phyloP scores from a whole-genome alignment of 1,140 invertebrate genomes.

The Homarus americanus region DNA sequence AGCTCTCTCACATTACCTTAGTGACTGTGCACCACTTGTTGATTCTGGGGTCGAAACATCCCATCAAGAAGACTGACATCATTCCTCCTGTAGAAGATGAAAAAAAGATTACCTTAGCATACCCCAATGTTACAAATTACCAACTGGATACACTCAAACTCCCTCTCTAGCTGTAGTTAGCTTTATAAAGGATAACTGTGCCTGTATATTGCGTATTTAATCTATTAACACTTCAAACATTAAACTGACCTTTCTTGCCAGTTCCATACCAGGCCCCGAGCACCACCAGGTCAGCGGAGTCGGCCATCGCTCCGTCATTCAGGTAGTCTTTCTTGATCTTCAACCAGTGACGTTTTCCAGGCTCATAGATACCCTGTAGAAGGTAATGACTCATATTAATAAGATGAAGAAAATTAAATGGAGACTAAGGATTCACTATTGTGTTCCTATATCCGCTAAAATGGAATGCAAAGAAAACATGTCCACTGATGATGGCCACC shows the following conservation, averaged over 20 bases:
- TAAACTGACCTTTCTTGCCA: slow-evolving; percentile 86
- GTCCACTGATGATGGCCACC: too few species aligned
- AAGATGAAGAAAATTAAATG: too few species aligned
- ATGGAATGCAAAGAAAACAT: too few species aligned
- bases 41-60: slow-evolving; percentile 81
- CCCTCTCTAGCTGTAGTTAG: too few species aligned
- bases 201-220: neutral
- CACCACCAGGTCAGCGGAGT: slow-evolving; percentile 94
- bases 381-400: too few species aligned
- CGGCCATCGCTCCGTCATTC: slow-evolving; percentile 94
- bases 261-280: slow-evolving; percentile 95
- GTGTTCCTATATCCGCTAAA: too few species aligned
- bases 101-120: neutral
- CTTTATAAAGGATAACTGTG: too few species aligned
- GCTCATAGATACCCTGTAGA: slow-evolving; percentile 92
- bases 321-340: slow-evolving; percentile 98
- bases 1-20: slow-evolving; percentile 79
- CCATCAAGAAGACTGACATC: slow-evolving; percentile 96
- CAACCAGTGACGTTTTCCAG: slow-evolving; percentile 95
- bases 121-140: too few species aligned
- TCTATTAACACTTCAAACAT: slow-evolving; percentile 47
- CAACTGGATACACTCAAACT: too few species aligned
- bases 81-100: slow-evolving; percentile 83
- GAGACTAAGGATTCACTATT: too few species aligned
- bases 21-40: slow-evolving; percentile 89